Percentiles rank a stretch among this genome's conserved stretches.
Evolutionary conservation across 2,888 invertebrate species (phyloP).

Genomic region (Folsomia manolachei): DNA sequence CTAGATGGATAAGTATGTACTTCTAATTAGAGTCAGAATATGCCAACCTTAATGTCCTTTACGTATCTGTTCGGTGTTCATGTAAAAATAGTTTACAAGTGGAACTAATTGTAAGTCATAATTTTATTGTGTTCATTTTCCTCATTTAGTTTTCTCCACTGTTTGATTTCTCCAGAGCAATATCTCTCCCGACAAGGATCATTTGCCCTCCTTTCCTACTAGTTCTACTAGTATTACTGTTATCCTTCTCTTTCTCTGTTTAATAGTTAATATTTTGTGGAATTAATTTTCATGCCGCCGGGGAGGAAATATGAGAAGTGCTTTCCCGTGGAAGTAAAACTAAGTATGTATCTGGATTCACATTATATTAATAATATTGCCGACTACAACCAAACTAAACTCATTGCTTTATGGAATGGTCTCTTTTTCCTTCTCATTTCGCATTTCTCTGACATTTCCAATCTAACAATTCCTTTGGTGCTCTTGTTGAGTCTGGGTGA

Average conservation of each 20-base stretch:
- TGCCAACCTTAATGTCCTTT: too few relatives aligned
- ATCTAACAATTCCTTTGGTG: background rate
- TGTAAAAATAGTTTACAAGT: slow-evolving; percentile 19
- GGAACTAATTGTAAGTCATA: slow-evolving; percentile 34
- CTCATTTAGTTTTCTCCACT: slow-evolving; percentile 46
- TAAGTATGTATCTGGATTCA: background rate
- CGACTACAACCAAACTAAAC: background rate
- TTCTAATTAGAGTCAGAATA: slow-evolving; percentile 35
- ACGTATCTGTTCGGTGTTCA: too few relatives aligned
- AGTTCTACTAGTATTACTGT: too few relatives aligned
- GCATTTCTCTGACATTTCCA: background rate
- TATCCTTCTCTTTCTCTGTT: slow-evolving; percentile 48
- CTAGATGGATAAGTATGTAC: background rate
- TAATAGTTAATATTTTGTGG: slow-evolving; percentile 53
- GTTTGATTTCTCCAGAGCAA: slow-evolving; percentile 36
- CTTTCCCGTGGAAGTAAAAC: slow-evolving; percentile 26
- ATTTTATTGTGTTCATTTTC: slow-evolving; percentile 45
- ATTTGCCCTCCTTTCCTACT: slow-evolving; percentile 5
- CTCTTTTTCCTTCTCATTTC: background rate
- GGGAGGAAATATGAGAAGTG: slow-evolving; percentile 52
- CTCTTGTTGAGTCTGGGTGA: too few relatives aligned
- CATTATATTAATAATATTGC: too few relatives aligned
- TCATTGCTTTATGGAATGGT: background rate
- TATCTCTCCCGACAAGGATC: slow-evolving; percentile 18
- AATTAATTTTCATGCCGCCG: slow-evolving; percentile 52